Percentiles rank a stretch among this genome's conserved stretches.
Evolutionary conservation across 2,797 vertebrate genomes (phyloP).

Genomic region (Sebastes flavidus): DNA sequence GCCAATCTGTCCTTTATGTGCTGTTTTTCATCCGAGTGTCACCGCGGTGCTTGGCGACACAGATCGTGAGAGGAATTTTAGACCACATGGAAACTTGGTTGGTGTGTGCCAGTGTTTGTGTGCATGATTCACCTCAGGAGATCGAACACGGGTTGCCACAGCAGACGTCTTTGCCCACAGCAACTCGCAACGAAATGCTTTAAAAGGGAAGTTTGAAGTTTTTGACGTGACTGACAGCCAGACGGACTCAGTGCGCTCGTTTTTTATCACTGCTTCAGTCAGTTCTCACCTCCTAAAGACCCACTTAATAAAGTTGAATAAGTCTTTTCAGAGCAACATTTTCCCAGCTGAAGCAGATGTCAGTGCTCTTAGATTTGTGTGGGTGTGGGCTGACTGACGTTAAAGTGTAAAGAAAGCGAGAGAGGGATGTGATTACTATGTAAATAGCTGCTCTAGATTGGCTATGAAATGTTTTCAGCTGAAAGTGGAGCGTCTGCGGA

Average conservation of each 20-base stretch:
- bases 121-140: slow-evolving; percentile 41
- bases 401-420: slow-evolving; percentile 8
- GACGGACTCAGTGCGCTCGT: neutral
- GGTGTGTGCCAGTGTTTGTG: neutral
- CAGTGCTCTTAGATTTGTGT: neutral
- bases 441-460: slow-evolving; percentile 28
- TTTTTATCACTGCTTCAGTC: slow-evolving; percentile 4
- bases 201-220: slow-evolving; percentile 20
- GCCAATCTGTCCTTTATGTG: slow-evolving; percentile 58
- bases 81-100: slow-evolving; percentile 32
- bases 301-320: slow-evolving; percentile 36
- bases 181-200: slow-evolving; percentile 51
- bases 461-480: slow-evolving; percentile 9
- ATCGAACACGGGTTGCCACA: slow-evolving; percentile 45
- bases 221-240: slow-evolving; percentile 38
- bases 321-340: slow-evolving; percentile 36
- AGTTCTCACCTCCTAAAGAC: slow-evolving; percentile 24
- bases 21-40: slow-evolving; percentile 56
- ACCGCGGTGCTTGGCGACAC: slow-evolving; percentile 51
- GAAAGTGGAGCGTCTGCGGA: slow-evolving; percentile 22
- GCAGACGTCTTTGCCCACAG: slow-evolving; percentile 41
- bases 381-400: slow-evolving; percentile 26
- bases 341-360: slow-evolving; percentile 23
- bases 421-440: slow-evolving; percentile 41
- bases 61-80: slow-evolving; percentile 67